Percentiles rank a stretch among this genome's conserved stretches.
These are phyloP conservation scores for Oreochromis tanganicae DNA, from an alignment of 2,113 vertebrate genomes.

Conservation along the genomic window DNA sequence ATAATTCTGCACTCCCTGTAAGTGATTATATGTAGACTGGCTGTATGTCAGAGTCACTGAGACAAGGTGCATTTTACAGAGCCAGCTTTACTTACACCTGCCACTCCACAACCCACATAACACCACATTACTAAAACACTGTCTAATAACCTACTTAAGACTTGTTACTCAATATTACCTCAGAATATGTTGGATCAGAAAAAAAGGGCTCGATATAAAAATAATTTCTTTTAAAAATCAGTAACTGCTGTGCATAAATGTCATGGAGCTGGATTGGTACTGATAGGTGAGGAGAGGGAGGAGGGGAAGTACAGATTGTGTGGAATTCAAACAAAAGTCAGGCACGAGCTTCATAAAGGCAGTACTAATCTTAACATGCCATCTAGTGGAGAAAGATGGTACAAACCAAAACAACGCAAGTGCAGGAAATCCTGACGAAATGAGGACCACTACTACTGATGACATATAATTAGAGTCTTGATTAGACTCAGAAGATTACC, in stretches of 20 bases:
- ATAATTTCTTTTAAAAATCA: neutral
- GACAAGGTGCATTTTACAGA: neutral
- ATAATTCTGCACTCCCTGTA: no score
- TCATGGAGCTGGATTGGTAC: constrained; percentile 13
- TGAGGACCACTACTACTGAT: neutral
- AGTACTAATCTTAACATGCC: constrained; percentile 39
- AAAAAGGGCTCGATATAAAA: neutral
- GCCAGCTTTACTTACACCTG: constrained; percentile 39
- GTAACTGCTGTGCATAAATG: constrained; percentile 37
- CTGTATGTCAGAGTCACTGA: neutral
- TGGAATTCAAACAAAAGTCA: neutral
- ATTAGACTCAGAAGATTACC: neutral
- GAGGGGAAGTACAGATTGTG: neutral
- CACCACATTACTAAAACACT: constrained; percentile 32
- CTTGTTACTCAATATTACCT: neutral
- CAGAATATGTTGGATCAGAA: neutral
- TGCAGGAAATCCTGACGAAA: neutral
- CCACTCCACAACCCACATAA: neutral
- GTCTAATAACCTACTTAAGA: constrained; percentile 26
- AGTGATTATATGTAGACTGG: neutral
- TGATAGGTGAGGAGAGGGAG: neutral
- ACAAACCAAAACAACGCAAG: neutral
- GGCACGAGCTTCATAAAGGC: neutral
- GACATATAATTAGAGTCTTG: neutral
- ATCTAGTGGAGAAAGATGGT: constrained; percentile 55